Evolutionary conservation across 2,113 vertebrate genomes (phyloP).

Genomic region (Centropristis striata): DNA sequence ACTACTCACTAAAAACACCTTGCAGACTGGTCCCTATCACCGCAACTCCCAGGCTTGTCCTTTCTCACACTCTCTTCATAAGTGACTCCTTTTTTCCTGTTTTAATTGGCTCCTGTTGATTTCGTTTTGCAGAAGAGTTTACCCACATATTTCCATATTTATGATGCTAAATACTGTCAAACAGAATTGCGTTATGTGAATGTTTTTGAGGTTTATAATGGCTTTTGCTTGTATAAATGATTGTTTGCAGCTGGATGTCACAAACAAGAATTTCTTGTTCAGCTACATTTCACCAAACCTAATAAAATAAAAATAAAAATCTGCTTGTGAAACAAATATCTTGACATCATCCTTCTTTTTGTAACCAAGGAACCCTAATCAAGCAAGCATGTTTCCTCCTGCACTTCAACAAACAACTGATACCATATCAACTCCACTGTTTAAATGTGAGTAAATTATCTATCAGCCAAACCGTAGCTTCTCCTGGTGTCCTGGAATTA

Average conservation of each 20-base stretch:
- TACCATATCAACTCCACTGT: not conserved
- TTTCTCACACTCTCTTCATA: constrained; percentile 28
- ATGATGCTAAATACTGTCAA: constrained; percentile 12
- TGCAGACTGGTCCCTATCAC: constrained; percentile 28
- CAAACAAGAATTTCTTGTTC: constrained; percentile 1
- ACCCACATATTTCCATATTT: not conserved
- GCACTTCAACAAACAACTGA: not conserved
- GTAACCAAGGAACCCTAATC: not conserved
- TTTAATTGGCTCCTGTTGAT: not conserved
- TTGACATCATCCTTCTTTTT: not conserved
- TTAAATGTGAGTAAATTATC: not conserved
- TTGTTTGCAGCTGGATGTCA: constrained; percentile 9
- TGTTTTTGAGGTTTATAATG: constrained; percentile 26
- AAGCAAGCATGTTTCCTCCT: not conserved
- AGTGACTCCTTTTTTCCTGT: not conserved
- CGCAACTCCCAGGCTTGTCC: constrained; percentile 3
- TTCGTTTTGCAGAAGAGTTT: not conserved
- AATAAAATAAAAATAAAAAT: constrained; percentile 1
- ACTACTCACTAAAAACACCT: constrained; percentile 64
- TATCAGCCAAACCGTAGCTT: not conserved
- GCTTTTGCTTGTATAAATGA: not conserved
- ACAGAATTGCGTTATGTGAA: not conserved
- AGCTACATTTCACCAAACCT: not conserved
- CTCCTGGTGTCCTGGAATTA: not conserved
- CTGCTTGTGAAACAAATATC: not conserved